phyloP scores from a whole-genome alignment of 2,888 invertebrate species.

The Mellilla xanthometata region DNA sequence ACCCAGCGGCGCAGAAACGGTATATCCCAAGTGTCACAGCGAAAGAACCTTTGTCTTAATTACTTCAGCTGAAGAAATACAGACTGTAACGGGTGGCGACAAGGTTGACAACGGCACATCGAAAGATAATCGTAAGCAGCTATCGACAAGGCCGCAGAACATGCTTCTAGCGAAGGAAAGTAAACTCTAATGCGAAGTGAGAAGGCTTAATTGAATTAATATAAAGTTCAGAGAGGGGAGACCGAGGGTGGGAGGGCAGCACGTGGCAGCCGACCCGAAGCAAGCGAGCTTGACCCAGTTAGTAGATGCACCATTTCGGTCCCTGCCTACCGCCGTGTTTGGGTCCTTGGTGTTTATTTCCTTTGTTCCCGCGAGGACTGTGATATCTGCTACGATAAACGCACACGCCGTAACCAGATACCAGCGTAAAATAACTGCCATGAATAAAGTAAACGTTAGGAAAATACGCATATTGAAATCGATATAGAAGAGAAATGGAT shows the following conservation, averaged over 20 bases:
- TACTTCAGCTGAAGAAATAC: conserved; percentile 36
- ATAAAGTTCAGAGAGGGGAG: conserved; percentile 24
- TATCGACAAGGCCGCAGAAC: conserved; percentile 54
- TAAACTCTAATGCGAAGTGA: conserved; percentile 38
- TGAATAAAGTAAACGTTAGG: too few species aligned
- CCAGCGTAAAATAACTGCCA: too few species aligned
- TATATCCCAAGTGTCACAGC: conserved; percentile 35
- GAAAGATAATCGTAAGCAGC: conserved; percentile 42
- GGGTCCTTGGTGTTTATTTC: conserved; percentile 35
- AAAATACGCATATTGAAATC: too few species aligned
- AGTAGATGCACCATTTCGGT: conserved; percentile 75
- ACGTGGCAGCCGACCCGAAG: conserved; percentile 66
- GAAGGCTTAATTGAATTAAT: conserved; percentile 40
- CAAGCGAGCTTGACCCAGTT: conserved; percentile 78
- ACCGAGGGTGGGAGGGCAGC: conserved; percentile 49
- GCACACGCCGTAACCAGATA: neutral
- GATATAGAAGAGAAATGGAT: neutral
- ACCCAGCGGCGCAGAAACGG: conserved; percentile 37
- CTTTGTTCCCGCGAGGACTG: conserved; percentile 37
- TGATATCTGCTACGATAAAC: conserved; percentile 9
- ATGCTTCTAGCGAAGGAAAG: conserved; percentile 38
- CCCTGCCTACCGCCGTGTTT: conserved; percentile 49
- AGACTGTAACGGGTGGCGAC: conserved; percentile 41
- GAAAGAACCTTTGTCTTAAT: conserved; percentile 45
- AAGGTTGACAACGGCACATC: conserved; percentile 43